These are phyloP conservation scores for Drosophila nigricruria DNA, from an alignment of 2,888 invertebrate genomes.

Conservation along the genomic window DNA sequence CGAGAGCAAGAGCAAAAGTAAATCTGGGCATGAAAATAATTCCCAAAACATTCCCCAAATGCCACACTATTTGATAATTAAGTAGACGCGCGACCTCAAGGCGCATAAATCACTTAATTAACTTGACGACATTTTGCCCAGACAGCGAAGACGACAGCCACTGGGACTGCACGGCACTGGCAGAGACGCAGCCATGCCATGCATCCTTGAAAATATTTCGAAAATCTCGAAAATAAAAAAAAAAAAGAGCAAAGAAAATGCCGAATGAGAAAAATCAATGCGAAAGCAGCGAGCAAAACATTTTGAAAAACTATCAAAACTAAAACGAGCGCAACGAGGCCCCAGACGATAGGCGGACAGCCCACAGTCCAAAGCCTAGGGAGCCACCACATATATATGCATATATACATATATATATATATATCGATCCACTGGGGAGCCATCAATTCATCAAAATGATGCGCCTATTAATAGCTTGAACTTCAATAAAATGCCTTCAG, in stretches of 20 bases:
- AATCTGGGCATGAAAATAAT: constrained; percentile 64
- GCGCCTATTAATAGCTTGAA: constrained; percentile 68
- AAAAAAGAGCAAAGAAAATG: constrained; percentile 32
- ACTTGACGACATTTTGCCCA: constrained; percentile 76
- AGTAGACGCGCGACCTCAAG: constrained; percentile 78
- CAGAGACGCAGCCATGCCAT: constrained; percentile 34
- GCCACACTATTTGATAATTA: constrained; percentile 81
- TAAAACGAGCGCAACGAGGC: constrained; percentile 61
- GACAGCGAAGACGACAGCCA: constrained; percentile 42
- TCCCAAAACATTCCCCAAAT: constrained; percentile 77
- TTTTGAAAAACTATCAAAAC: constrained; percentile 72
- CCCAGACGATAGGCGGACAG: constrained; percentile 28
- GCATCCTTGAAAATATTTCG: constrained; percentile 78
- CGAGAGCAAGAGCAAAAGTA: constrained; percentile 30
- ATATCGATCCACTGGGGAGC: constrained; percentile 73
- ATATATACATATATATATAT: background rate
- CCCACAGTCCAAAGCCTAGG: background rate
- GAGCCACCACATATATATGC: background rate
- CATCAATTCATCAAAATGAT: constrained; percentile 80
- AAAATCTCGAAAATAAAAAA: constrained; percentile 55
- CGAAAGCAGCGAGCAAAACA: constrained; percentile 53
- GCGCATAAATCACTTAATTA: constrained; percentile 81
- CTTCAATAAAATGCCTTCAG: constrained; percentile 76
- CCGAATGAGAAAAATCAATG: constrained; percentile 69
- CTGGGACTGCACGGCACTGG: background rate